Base-by-base conservation (phyloP, 2,888 invertebrate genomes). In the Sepiola atlantica region DNA sequence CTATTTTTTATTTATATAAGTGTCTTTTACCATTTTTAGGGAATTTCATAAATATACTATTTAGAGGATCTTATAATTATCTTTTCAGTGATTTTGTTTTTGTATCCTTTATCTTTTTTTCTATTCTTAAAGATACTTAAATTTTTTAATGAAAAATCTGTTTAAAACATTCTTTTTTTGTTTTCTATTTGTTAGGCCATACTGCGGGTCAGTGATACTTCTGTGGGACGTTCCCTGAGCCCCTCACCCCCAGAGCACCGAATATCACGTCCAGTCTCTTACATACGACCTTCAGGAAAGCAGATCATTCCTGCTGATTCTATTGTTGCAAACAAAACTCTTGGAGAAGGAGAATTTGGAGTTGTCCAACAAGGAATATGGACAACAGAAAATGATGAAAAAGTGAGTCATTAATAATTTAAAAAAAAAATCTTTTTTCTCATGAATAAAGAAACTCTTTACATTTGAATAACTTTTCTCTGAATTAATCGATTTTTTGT, bases 321-420 rank as follows among this genome's bases (percentile, higher is more conserved):
- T 95, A 99, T 99, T 96, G 98, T 98, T 95, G 98, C 99, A 93
- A 99, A 99, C 97, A 99, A 99, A 97, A 99, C 99, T 97, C 98
- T 99, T 94, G 99, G 99, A 55, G 98, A 98, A 96, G 99, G 99
- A 28, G 99, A 99, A 97, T 99, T 99, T 98, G 99, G 99, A 12
- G 98, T 99, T 28, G 99, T 99, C 0, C 99, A 99, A 97, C 99
- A 99, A 97, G 99, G 99, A 8, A 98, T 99, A 20, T 99, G 99
- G 99, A 99, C 98, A 94, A 99, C 99, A 97, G 97, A 98, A 94
- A 99, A 99, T 96, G 99, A 98, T 94, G 99, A 99, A 97, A 98
- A 99, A 97, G 98, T 99, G 97, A 94, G 96, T 94, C 28, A 45
- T 35, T 61, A 12, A 28, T 28, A 28, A 28, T 24, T 10, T n/a